Evolutionary conservation across 2,888 invertebrate genomes (phyloP), one percentile per base, ranked within the genome.

Genomic region (Cistogaster globosa): DNA sequence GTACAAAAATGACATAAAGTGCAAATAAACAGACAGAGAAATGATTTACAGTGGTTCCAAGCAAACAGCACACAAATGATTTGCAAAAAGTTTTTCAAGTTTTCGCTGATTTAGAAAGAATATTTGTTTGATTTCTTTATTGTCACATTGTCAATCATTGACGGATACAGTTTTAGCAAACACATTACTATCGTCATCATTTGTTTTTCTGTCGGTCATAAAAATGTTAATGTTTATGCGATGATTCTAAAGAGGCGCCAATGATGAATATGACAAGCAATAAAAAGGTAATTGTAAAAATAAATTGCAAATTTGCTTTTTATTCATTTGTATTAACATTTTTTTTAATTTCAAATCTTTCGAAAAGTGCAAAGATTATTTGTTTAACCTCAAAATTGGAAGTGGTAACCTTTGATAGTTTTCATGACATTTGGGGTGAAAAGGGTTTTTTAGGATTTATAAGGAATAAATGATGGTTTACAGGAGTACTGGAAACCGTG

Each of bases 1-100:
- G 85, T 79, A 72, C 76, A 55, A 82, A 85, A 71, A 77, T 85
- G 78, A 81, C 68, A 80, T 67, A 74, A 80, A 80, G 80, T 80
- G 74, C 67, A 80, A 80, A 68, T 80, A 80, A 80, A 80, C 72
- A 60, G 58, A 60, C 72, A 74, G 38, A n/a, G 58, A 74, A 80
- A 74, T 74, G 80, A 69, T 84, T 75, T 75, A 79, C 79, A 79
- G 68, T 53, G 62, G 36, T 9, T 16, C n/a, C 2, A 14, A 14
- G 18, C 32, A 69, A 6, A 53, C 18, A 14, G 20, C 2, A 7
- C 12, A 68, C 76, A 57, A 3, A 16, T 36, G 16, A 5, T 58
- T 36, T 16, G 45, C 8, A 18, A 22, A 14, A 2, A 60, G 20
- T 38, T 22, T 36, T 38, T 2, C 9, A 42, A 18, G 51, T 1